phyloP scores from a whole-genome alignment of 2,797 vertebrate species.

The Tapera naevia region DNA sequence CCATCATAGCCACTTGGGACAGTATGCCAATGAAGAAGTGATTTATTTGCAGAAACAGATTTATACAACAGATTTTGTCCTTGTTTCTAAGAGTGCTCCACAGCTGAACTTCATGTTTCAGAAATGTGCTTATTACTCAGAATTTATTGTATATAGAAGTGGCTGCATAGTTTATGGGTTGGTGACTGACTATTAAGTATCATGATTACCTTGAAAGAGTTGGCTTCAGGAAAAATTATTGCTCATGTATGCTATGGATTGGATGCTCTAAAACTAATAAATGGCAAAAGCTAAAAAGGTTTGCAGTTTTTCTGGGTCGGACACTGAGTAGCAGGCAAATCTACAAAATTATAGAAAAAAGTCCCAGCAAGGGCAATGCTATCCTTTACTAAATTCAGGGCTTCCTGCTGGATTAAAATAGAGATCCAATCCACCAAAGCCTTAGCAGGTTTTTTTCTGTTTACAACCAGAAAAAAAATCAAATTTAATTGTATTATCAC shows the following conservation, averaged over 20 bases:
- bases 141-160: background rate
- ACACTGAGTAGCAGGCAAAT: background rate
- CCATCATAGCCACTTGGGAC: background rate
- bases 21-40: fast-evolving
- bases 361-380: background rate
- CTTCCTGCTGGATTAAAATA: background rate
- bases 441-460: fast-evolving
- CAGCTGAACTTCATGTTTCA: background rate
- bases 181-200: background rate
- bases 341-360: background rate
- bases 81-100: background rate
- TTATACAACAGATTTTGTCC: background rate
- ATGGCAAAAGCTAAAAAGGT: background rate
- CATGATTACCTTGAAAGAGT: background rate
- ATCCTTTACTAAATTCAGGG: background rate
- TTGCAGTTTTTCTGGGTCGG: background rate
- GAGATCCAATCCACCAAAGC: background rate
- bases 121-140: background rate
- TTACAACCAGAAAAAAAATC: background rate
- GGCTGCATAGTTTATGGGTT: background rate
- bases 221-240: background rate
- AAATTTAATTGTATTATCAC: background rate
- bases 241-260: background rate
- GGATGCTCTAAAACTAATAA: background rate
- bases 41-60: background rate